Evolutionary conservation across 2,888 invertebrate genomes (phyloP).

Genomic region (Xestia xanthographa): DNA sequence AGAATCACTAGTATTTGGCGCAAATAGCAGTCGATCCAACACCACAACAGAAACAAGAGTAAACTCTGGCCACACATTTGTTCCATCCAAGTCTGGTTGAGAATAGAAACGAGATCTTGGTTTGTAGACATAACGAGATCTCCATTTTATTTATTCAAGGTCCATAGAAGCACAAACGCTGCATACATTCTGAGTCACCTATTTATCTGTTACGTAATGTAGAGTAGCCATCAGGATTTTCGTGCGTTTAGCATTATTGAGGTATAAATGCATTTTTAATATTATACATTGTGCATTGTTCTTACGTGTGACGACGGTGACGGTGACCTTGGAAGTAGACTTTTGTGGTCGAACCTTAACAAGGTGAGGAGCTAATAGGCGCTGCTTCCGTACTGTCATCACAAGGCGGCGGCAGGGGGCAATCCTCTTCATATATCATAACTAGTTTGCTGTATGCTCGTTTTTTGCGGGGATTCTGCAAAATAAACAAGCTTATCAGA

Average conservation of each 20-base stretch:
- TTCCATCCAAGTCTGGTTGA: slow-evolving; percentile 5
- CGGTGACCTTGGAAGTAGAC: slow-evolving; percentile 3
- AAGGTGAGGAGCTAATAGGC: background rate
- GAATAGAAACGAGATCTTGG: slow-evolving; percentile 32
- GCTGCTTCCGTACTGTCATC: background rate
- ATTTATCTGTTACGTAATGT: slow-evolving; percentile 10
- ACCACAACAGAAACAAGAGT: background rate
- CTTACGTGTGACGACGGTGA: background rate
- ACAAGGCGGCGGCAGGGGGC: slow-evolving; percentile 90
- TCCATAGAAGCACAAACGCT: background rate
- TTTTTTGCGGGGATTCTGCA: slow-evolving; percentile 73
- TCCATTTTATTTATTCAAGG: slow-evolving; percentile 2
- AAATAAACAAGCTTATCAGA: slow-evolving; percentile 17
- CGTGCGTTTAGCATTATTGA: slow-evolving; percentile 25
- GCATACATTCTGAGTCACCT: slow-evolving; percentile 10
- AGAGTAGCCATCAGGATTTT: slow-evolving; percentile 8
- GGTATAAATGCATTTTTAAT: slow-evolving; percentile 32
- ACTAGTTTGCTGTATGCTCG: slow-evolving; percentile 90
- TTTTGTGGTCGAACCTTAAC: slow-evolving; percentile 7
- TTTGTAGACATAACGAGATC: slow-evolving; percentile 19
- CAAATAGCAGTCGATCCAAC: slow-evolving; percentile 26
- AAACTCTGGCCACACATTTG: background rate
- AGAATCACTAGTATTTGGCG: slow-evolving; percentile 32
- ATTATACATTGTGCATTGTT: slow-evolving; percentile 50
- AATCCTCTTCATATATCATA: slow-evolving; percentile 93